A percentile compares a stretch with the other conserved stretches of the same genome.
Evolutionary conservation across 2,888 invertebrate species (phyloP).

Genomic region (Drosophila incognita): DNA sequence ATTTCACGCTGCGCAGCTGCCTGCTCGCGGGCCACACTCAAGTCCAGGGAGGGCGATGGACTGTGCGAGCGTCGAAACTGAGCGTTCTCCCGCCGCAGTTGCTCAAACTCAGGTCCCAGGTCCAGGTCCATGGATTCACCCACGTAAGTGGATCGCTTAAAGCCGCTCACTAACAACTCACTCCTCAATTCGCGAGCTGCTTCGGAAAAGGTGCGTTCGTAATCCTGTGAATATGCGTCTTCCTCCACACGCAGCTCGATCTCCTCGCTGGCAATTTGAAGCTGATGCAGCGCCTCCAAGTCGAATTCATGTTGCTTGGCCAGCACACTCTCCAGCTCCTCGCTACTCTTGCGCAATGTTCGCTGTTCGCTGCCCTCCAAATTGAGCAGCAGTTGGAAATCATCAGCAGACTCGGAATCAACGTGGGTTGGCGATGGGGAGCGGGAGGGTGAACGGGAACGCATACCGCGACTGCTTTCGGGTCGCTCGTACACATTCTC

Average conservation of each 20-base stretch:
- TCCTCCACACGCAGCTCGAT: slow-evolving; percentile 64
- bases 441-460: slow-evolving; percentile 66
- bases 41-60: slow-evolving; percentile 68
- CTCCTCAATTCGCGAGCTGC: slow-evolving; percentile 79
- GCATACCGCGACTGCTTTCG: slow-evolving; percentile 34
- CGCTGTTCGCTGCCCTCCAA: slow-evolving; percentile 63
- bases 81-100: slow-evolving; percentile 68
- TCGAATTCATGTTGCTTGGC: slow-evolving; percentile 75
- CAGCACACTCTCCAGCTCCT: slow-evolving; percentile 69
- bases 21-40: slow-evolving; percentile 53
- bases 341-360: slow-evolving; percentile 57
- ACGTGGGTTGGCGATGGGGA: slow-evolving; percentile 50
- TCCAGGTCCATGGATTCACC: slow-evolving; percentile 83
- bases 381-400: slow-evolving; percentile 78
- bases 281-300: slow-evolving; percentile 73
- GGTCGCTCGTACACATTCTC: slow-evolving; percentile 60
- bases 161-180: slow-evolving; percentile 72
- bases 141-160: slow-evolving; percentile 83
- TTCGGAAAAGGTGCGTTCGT: slow-evolving; percentile 80
- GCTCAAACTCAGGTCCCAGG: slow-evolving; percentile 73
- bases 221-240: slow-evolving; percentile 48
- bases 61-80: slow-evolving; percentile 79
- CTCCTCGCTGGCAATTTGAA: slow-evolving; percentile 76
- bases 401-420: slow-evolving; percentile 48
- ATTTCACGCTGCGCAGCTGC: slow-evolving; percentile 72